Evolutionary conservation across 2,888 invertebrate species (phyloP).

Genomic region (Himalopsyche japonica): DNA sequence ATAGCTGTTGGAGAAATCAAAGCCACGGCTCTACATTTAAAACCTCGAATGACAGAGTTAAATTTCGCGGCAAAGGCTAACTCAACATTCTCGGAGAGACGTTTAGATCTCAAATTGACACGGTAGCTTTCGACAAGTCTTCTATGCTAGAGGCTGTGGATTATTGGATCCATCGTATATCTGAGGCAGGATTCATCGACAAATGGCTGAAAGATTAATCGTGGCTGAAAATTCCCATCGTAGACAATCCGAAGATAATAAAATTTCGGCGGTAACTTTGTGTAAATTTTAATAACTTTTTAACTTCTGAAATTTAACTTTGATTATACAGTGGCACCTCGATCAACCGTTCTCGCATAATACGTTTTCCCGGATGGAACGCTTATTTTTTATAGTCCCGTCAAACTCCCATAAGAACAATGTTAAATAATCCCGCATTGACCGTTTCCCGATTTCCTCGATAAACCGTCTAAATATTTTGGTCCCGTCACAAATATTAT

Average conservation of each 20-base stretch:
- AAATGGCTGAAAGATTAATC: conserved; percentile 30
- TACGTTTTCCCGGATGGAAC: no score
- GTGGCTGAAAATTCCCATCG: conserved; percentile 7
- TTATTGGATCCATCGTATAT: conserved; percentile 30
- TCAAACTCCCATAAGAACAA: no score
- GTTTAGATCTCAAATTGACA: conserved; percentile 24
- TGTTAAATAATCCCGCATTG: no score
- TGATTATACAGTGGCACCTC: no score
- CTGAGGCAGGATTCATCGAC: conserved; percentile 30
- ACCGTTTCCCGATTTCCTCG: no score
- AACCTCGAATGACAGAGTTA: conserved; percentile 15
- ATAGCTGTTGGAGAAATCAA: conserved; percentile 25
- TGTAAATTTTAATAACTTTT: no score
- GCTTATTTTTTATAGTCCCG: no score
- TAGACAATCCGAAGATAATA: conserved; percentile 2
- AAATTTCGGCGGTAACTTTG: no score
- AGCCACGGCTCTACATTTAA: conserved; percentile 31
- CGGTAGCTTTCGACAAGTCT: conserved; percentile 28
- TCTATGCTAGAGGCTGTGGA: conserved; percentile 23
- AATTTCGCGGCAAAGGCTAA: conserved; percentile 8
- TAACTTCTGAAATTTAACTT: no score
- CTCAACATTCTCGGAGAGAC: conserved; percentile 25
- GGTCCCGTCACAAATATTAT: no score
- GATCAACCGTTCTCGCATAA: no score
- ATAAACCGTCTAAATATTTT: no score